Base-by-base conservation (phyloP, 2,797 vertebrate genomes). In the Otus scops region DNA sequence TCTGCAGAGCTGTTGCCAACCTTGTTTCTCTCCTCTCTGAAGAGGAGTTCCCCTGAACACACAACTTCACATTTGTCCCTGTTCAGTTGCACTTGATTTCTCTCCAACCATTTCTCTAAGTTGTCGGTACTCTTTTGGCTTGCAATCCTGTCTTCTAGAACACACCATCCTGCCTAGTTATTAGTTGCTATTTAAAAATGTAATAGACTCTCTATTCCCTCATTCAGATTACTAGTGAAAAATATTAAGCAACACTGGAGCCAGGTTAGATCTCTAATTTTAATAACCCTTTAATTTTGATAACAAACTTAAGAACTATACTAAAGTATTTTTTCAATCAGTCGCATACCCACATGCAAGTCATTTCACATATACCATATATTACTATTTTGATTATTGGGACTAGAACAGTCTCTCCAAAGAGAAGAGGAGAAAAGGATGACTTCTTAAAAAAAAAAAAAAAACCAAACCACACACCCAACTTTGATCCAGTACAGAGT, bases 291-390 rank as follows among this genome's bases (percentile, higher is more conserved):
- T 76, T 14, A 20, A 63, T 48, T 69, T 39, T 73, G 6, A 7
- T 41, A 77, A 51, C 18, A 51, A 64, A 45, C 8, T 45, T 57
- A 12, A 20, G 10, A 69, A 41, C 5, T 36, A 36, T 15, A 9
- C 13, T 60, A 27, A 16, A 34, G 17, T 47, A 24, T 50, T 81
- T 53, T 82, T 45, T 34, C 54, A 38, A 30, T 30, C 28, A 45
- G 10, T n/a, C 1, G 2, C 5, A 47, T 22, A n/a, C 8, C 8
- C 17, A 74, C 9, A 43, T 67, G 18, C 15, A 51, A 71, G 30
- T 60, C 2, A 2, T 64, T 69, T 73, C 50, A 88, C 18, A 9
- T 22, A 43, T 1, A 32, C 3, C 0, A 0, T 7, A 60, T 28
- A 43, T 60, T 68, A 56, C 23, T 74, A 5, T 20, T 65, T 54